Base-by-base conservation (phyloP, 2,113 vertebrate species). In the Oncorhynchus gorbuscha region DNA sequence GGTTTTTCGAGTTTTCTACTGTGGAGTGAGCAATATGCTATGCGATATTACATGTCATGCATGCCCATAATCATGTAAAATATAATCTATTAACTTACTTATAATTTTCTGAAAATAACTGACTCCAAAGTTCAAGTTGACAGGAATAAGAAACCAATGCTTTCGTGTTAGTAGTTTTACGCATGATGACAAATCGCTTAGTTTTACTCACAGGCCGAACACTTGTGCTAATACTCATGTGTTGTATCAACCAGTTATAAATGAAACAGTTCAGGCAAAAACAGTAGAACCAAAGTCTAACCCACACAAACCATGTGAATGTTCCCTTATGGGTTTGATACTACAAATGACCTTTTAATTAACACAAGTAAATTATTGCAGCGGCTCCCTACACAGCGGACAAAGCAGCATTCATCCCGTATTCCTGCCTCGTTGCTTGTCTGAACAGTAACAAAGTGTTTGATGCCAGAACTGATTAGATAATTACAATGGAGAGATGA, bases 291-390 rank as follows among this genome's bases (percentile, higher is more conserved):
- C 90, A 92, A 94, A 93, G 76, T 16, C 14, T 87, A 80, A 87
- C 88, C 90, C 71, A 28, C 14, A 79, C 88, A 86, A 87, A 81
- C 90, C 83, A 89, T 87, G 87, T 87, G 92, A 89, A 87, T 87
- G 51, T 84, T 89, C 80, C 89, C 78, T 86, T 86, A 84, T 85
- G 73, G 76, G 83, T 80, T 83, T 87, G 90, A 91, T 91, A 90
- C 91, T 88, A 85, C 78, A 91, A 92, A 89, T 86, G 91, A 95
- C 94, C 94, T 94, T 92, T 93, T 93, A 94, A 94, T 95, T 87
- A 94, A 92, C 90, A 87, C 79, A 80, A 92, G 90, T 92, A 94
- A 94, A 93, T 94, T 93, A 94, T 92, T 87, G 88, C 89, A 90
- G 87, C 87, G 78, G 87, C 89, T 92, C 90, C 72, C 89, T 83